Percentiles rank a stretch among this genome's conserved stretches.
phyloP scores from a whole-genome alignment of 2,113 vertebrate genomes.

The Corythornis madagascariensis region DNA sequence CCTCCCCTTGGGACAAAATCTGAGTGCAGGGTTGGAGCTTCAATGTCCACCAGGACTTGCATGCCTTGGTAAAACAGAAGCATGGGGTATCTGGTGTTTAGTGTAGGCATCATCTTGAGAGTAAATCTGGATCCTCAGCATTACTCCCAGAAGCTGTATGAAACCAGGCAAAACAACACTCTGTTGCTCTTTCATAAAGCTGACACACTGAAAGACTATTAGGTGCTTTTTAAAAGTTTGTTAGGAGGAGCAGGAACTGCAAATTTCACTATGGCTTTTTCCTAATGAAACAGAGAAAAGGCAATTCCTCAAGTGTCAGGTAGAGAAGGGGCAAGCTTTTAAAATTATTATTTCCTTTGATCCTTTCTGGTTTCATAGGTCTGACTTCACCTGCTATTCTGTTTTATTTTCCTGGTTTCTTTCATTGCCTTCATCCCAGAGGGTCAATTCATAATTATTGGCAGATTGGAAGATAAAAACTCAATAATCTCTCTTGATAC shows the following conservation, averaged over 20 bases:
- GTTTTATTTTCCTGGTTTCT: background rate
- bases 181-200: background rate
- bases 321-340: background rate
- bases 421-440: background rate
- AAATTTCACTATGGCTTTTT: background rate
- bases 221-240: background rate
- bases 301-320: background rate
- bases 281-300: background rate
- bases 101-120: background rate
- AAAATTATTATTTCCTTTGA: background rate
- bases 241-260: background rate
- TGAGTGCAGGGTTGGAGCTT: background rate
- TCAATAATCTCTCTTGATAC: background rate
- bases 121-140: background rate
- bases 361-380: background rate
- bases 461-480: background rate
- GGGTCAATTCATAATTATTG: background rate
- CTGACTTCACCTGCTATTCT: background rate
- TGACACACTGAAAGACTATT: background rate
- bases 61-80: background rate
- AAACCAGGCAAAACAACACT: background rate
- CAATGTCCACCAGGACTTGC: too few species aligned
- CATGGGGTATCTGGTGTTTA: rapidly evolving
- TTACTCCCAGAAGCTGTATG: background rate
- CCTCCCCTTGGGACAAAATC: background rate